These are phyloP conservation scores for Puffinus mauretanicus DNA, from an alignment of 2,113 vertebrate species.

Conservation along the genomic window DNA sequence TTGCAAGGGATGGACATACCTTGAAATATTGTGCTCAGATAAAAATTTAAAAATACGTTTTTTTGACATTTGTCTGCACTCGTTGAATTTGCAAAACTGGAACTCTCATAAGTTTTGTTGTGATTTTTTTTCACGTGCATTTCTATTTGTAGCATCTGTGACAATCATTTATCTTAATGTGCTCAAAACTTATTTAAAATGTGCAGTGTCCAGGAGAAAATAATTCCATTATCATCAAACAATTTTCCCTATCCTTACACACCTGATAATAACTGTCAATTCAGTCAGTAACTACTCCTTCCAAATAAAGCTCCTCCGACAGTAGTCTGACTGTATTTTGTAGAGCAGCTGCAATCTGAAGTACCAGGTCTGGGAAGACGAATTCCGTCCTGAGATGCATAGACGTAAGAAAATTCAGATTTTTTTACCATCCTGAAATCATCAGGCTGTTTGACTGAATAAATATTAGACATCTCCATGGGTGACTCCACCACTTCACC, in stretches of 20 bases:
- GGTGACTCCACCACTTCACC: background rate
- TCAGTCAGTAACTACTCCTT: background rate
- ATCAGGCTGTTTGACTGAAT: background rate
- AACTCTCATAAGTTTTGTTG: accelerated
- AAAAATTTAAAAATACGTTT: accelerated
- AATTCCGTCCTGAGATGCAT: background rate
- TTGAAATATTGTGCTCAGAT: background rate
- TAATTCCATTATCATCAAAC: background rate
- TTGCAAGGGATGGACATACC: background rate
- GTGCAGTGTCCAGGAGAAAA: background rate
- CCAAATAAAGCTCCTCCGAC: background rate
- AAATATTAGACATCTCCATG: background rate
- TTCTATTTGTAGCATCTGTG: background rate
- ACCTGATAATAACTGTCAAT: background rate
- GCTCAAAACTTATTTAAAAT: background rate
- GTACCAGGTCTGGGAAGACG: background rate
- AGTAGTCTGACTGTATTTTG: background rate
- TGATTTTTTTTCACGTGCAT: background rate
- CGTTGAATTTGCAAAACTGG: background rate
- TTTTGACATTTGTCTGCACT: background rate
- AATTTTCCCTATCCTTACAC: background rate
- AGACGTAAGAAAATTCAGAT: background rate
- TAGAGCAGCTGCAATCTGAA: background rate
- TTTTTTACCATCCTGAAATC: background rate
- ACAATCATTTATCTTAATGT: background rate